These are phyloP conservation scores for Leptinotarsa texana DNA, from an alignment of 1,140 invertebrate genomes.

Conservation along the genomic window DNA sequence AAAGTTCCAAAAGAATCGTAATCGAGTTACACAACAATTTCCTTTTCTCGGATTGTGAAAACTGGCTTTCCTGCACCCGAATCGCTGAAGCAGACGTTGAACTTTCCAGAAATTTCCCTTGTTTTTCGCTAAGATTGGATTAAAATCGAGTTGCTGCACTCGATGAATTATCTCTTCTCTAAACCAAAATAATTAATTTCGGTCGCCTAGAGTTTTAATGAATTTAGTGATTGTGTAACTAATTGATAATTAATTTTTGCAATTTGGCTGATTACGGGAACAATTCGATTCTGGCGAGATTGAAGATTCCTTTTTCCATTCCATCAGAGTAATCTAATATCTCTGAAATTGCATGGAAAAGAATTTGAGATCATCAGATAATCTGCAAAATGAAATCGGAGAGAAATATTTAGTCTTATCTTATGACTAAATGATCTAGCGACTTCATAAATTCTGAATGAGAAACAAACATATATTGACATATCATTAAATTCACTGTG, in stretches of 20 bases:
- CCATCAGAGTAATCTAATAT: no score
- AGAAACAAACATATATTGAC: no score
- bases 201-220: conserved; percentile 8
- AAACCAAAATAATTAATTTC: conserved; percentile 14
- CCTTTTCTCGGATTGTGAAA: neutral
- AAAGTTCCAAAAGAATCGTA: no score
- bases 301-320: neutral
- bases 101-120: neutral
- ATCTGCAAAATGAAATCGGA: no score
- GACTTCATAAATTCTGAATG: no score
- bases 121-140: conserved; percentile 15
- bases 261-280: neutral
- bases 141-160: conserved; percentile 11
- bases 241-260: conserved; percentile 14
- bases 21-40: neutral
- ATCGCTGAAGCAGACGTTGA: neutral
- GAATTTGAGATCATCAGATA: no score
- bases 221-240: conserved; percentile 13
- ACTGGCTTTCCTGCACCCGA: neutral
- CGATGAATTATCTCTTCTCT: conserved; percentile 15
- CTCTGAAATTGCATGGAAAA: no score
- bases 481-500: no score
- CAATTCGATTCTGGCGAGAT: neutral
- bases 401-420: no score
- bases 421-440: no score